Base-by-base conservation (phyloP, 1,140 invertebrate species). In the Leptinotarsa lineolata region DNA sequence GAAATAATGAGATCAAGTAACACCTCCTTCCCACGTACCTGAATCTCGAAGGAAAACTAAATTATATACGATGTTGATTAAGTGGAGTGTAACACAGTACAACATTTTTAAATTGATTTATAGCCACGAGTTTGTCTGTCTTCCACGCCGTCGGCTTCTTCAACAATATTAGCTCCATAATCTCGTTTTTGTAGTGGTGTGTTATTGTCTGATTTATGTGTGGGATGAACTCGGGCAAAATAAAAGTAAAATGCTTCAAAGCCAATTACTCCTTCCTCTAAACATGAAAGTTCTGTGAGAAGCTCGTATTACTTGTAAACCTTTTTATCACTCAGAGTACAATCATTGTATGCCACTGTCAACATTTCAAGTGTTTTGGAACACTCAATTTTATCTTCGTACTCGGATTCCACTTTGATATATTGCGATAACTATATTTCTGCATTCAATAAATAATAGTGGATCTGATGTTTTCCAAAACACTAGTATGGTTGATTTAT, bases 141-240 rank as follows among this genome's bases (percentile, higher is more conserved):
- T 54, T 54, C 48, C 48, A 16, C 48, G 48, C 15, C 15, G 48
- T 54, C 48, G 48, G 48, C 48, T 54, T n/a, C 48, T 16, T 54
- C 48, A 54, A 54, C 48, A 54, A 54, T 54, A 54, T 54, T 54
- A 54, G n/a, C 48, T 54, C 48, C 48, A 12, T 54, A 54, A 54
- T 54, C 48, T 54, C 15, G 48, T 54, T 54, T 54, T 54, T 54
- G 48, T 54, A 15, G 48, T 54, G 48, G 15, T n/a, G 48, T 15
- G 48, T 54, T 54, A 54, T 54, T 54, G 48, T 54, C 48, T 54
- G 48, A 54, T 54, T 54, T 54, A 54, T 54, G 48, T 54, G 48
- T 54, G 48, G 48, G 48, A 54, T 18, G n/a, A 16, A 15, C 48
- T 16, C 48, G 1, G 15, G 6, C 12, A 54, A 54, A 54, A 16